Base-by-base conservation (phyloP, 2,797 vertebrate genomes). In the Oryzias sinensis region DNA sequence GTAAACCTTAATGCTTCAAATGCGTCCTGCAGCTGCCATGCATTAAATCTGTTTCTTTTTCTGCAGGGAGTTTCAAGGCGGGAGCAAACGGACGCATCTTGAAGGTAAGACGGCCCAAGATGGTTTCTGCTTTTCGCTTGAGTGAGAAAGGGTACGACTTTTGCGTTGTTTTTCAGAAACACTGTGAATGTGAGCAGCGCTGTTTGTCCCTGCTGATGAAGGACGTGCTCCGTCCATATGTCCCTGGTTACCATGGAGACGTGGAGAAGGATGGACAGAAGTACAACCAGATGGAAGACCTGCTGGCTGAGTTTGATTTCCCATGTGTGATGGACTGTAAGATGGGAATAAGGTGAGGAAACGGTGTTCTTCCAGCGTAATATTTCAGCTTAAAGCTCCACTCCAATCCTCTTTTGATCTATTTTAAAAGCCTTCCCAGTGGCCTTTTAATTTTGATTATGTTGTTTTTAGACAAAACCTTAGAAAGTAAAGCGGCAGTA, bases 321-420 rank as follows among this genome's bases (percentile, higher is more conserved):
- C 95, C 97, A 0, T 98, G 95, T 0, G 96, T 98, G 69, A 99
- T 99, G 97, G 97, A 99, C 89, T 98, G 97, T 83, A 99, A 98
- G 85, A 98, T 99, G 95, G 97, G 97, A 1, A 74, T 98, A 73
- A 94, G 97, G 97, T 99, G 74, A 93, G 94, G 74, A 42, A 52
- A 59, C 33, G 37, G 14, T 17, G 49, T 44, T 20, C 24, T 43
- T 16, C 16, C 14, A 37, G 29, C 9, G 49, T 14, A 18, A n/a
- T 17, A 3, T 6, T 49, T 1, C 22, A 27, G 47, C 9, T 37
- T 13, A 13, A 37, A 37, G 9, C 11, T 9, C 33, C 33, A 11
- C 9, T 37, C 9, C 33, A 1, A 37, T 37, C 33, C 3, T 37
- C 9, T 37, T 37, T 33, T 37, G 9, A 37, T 13, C 33, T 37